Evolutionary conservation across 2,888 invertebrate species (phyloP), one percentile per base, ranked within the genome.

Genomic region (Ischnura elegans): DNA sequence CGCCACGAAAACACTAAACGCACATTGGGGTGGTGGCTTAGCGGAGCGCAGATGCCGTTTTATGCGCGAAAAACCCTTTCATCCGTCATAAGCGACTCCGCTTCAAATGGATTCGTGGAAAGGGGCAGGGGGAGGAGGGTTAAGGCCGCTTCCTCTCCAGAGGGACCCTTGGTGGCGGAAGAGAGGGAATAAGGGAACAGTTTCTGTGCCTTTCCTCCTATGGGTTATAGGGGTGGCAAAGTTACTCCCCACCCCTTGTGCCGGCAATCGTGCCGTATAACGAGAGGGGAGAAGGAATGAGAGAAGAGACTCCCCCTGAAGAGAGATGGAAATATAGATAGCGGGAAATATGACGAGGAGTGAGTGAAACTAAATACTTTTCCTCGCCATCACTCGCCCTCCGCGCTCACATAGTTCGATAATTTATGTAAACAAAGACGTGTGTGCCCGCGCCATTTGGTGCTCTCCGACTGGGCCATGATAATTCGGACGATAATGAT

Each of bases 61-160:
- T 29, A 51, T 90, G 90, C 90, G 90, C n/a, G n/a, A n/a, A n/a
- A n/a, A 90, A 90, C 90, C 90, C 90, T 90, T 90, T 61, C 51
- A 86, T 86, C 86, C 86, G 86, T 86, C 46, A 90, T 90, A 87
- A 87, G 87, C 47, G 55, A 29, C 86, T n/a, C 87, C 55, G 29
- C 87, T 47, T 36, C 51, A 16, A 51, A 36, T 29, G 47, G 87
- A 16, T 16, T 29, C 6, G 29, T 16, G 51, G 47, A 36, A 36
- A 21, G 51, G 36, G 6, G n/a, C 10, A 45, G 45, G 8, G 45
- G 86, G 61, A 47, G 47, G 19, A 46, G 46, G 29, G 29, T 51
- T 16, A 16, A 2, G 46, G n/a, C 25, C 47, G 25, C n/a, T n/a
- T n/a, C n/a, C n/a, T n/a, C n/a, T n/a, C n/a, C n/a, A n/a, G n/a